Evolutionary conservation across 2,888 invertebrate genomes (phyloP), one percentile per base, ranked within the genome.

Genomic region (Phengaris arion): DNA sequence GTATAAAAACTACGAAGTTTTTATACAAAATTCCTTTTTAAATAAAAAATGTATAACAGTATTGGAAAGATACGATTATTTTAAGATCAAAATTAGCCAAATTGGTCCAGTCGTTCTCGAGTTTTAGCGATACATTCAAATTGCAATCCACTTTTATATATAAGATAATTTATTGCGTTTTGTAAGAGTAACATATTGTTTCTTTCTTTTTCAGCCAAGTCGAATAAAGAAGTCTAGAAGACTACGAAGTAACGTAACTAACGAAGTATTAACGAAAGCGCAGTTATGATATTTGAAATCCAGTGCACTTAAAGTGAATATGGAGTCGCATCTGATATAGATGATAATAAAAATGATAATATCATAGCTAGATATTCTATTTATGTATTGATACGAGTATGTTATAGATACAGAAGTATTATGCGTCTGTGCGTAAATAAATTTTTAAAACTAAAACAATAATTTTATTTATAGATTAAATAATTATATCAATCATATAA

Each of bases 211-310:
- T 75, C 91, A 93, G 92, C 81, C 89, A 90, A 85, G 91, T 89
- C 80, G 91, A 91, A 73, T 92, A 89, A 83, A 79, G 76, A 77
- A 77, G 79, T 76, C 73, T 77, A 81, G 79, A 81, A 80, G 81
- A 83, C 80, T n/a, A n/a, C n/a, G n/a, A n/a, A n/a, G n/a, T n/a
- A n/a, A n/a, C n/a, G n/a, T n/a, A n/a, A n/a, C n/a, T n/a, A n/a
- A n/a, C n/a, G n/a, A 88, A 91, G 92, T 91, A 91, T 91, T 91
- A 92, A 85, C 81, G 82, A 83, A 83, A 83, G 84, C 57, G 52
- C 72, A 54, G 72, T 72, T 51, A 72, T 72, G 22, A 52, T 70
- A 52, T 70, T 57, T 55, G 8, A 48, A 75, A 48, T 57, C 52
- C 64, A 68, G 68, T 35, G 69, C 75, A 75, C 75, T 55, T 15